Evolutionary conservation across 2,797 vertebrate species (phyloP).

Genomic region (Petrocephalus sullivani): DNA sequence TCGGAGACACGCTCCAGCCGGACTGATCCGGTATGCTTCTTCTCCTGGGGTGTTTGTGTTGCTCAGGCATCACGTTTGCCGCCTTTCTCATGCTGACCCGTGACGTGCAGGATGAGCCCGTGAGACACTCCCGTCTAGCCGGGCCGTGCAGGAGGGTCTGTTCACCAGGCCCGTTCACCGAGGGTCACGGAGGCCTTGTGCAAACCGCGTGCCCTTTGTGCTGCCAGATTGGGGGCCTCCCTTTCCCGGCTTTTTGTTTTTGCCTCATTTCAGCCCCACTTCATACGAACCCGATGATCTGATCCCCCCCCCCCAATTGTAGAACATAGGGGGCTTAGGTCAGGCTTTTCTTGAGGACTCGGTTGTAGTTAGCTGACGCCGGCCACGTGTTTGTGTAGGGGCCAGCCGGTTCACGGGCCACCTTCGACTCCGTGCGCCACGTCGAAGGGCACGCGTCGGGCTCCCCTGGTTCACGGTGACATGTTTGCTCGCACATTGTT

Average conservation of each 20-base stretch:
- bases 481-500: not conserved
- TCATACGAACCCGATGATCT: constrained; percentile 16
- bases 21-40: not conserved
- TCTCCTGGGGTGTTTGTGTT: not conserved
- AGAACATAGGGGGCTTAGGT: constrained; percentile 1
- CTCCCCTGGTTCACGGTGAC: not conserved
- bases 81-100: not conserved
- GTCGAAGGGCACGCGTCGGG: not conserved
- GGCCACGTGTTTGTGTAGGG: not conserved
- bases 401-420: not conserved
- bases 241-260: not conserved
- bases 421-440: not conserved
- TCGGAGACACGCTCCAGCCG: not conserved
- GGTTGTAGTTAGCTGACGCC: not conserved
- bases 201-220: not conserved
- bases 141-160: not conserved
- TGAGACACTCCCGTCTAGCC: not conserved
- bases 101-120: not conserved
- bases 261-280: not conserved
- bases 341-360: not conserved
- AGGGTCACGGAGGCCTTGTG: not conserved
- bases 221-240: not conserved
- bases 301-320: too few relatives aligned
- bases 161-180: not conserved
- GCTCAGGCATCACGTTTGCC: not conserved